phyloP scores from a whole-genome alignment of 2,888 invertebrate genomes.

The Macrophya alboannulata region DNA sequence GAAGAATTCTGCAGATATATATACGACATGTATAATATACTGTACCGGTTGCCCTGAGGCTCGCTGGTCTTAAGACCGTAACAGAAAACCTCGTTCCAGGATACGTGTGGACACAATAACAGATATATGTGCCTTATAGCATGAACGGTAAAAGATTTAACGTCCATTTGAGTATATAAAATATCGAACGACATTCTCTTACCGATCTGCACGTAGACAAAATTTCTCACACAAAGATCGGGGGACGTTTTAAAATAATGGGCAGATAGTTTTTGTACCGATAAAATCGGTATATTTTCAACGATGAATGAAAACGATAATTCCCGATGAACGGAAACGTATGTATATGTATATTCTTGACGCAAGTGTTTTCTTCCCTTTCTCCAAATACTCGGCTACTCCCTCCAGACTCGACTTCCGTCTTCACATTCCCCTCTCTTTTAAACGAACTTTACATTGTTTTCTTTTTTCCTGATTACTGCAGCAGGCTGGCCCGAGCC shows the following conservation, averaged over 20 bases:
- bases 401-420: constrained; percentile 4
- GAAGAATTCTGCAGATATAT: background rate
- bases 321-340: background rate
- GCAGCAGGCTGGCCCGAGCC: background rate
- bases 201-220: background rate
- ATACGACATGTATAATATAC: background rate
- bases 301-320: background rate
- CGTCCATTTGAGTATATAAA: background rate
- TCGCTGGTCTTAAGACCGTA: background rate
- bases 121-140: background rate
- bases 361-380: constrained; percentile 48
- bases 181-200: background rate
- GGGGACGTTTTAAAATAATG: no score
- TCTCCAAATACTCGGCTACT: background rate
- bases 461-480: constrained; percentile 36
- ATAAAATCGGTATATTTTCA: no score
- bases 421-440: background rate
- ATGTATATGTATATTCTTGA: constrained; percentile 1
- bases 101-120: background rate
- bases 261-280: no score
- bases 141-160: background rate
- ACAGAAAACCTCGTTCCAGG: constrained; percentile 18
- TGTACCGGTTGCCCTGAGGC: background rate
- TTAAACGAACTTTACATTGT: constrained; percentile 6
- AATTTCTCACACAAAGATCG: background rate